Evolutionary conservation across 2,888 invertebrate genomes (phyloP).

Genomic region (Campaea margaritaria): DNA sequence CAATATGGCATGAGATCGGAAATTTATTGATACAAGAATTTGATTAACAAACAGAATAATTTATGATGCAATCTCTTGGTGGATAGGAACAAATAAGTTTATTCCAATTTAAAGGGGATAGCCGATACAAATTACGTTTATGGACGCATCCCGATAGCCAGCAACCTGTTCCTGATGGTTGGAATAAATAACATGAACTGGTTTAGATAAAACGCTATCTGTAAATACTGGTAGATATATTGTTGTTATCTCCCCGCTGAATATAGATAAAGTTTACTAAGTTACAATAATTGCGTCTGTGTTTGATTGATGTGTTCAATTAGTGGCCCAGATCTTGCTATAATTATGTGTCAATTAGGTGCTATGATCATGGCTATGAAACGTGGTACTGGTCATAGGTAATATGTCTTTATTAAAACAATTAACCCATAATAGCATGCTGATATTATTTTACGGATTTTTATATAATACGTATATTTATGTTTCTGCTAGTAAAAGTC

Average conservation of each 20-base stretch:
- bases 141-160: slow-evolving; percentile 68
- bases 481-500: too few relatives aligned
- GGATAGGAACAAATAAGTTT: slow-evolving; percentile 73
- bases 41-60: slow-evolving; percentile 61
- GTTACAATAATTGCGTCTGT: slow-evolving; percentile 55
- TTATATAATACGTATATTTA: too few relatives aligned
- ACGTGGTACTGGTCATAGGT: not conserved
- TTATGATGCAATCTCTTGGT: slow-evolving; percentile 60
- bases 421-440: too few relatives aligned
- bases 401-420: too few relatives aligned
- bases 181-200: slow-evolving; percentile 76
- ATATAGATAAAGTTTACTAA: slow-evolving; percentile 53
- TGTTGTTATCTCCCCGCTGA: slow-evolving; percentile 66
- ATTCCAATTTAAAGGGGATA: slow-evolving; percentile 74
- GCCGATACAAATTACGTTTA: slow-evolving; percentile 79
- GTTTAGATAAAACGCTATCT: slow-evolving; percentile 79
- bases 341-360: slow-evolving; percentile 38
- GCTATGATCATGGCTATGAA: slow-evolving; percentile 14
- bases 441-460: too few relatives aligned
- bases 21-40: slow-evolving; percentile 56
- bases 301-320: slow-evolving; percentile 48
- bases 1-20: slow-evolving; percentile 48
- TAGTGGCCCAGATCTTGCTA: slow-evolving; percentile 34
- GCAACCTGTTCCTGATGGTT: slow-evolving; percentile 77
- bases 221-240: slow-evolving; percentile 78